phyloP scores from a whole-genome alignment of 2,113 vertebrate genomes.

The Crotalus viridis region DNA sequence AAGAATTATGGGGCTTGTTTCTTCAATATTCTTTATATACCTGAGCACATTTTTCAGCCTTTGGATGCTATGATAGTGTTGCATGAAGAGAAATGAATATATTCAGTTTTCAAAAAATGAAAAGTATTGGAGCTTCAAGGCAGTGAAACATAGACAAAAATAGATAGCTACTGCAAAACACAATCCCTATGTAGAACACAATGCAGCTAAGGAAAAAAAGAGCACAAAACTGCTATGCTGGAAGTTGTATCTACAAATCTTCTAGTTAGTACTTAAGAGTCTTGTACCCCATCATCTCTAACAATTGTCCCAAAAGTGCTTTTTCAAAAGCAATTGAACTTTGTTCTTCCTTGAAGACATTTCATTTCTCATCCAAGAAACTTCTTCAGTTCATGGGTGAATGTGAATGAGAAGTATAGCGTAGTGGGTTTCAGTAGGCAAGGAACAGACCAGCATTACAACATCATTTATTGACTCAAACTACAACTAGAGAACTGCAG shows the following conservation, averaged over 20 bases:
- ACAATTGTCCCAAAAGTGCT: background rate
- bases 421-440: no score
- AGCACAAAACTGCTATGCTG: background rate
- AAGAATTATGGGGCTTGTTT: slow-evolving; percentile 40
- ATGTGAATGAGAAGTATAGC: background rate
- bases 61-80: background rate
- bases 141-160: background rate
- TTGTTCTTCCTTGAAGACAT: background rate
- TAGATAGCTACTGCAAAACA: background rate
- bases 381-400: background rate
- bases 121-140: slow-evolving; percentile 19
- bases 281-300: background rate
- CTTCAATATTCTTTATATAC: slow-evolving; percentile 12
- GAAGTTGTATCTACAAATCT: background rate
- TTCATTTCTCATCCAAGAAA: background rate
- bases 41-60: slow-evolving; percentile 1
- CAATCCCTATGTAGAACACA: background rate
- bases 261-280: background rate
- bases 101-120: background rate
- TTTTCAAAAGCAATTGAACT: background rate
- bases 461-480: no score
- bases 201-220: background rate
- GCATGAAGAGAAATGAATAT: slow-evolving; percentile 16
- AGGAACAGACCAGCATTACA: no score
- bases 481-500: no score